phyloP scores from a whole-genome alignment of 1,140 invertebrate genomes.

The Camponotus pennsylvanicus region DNA sequence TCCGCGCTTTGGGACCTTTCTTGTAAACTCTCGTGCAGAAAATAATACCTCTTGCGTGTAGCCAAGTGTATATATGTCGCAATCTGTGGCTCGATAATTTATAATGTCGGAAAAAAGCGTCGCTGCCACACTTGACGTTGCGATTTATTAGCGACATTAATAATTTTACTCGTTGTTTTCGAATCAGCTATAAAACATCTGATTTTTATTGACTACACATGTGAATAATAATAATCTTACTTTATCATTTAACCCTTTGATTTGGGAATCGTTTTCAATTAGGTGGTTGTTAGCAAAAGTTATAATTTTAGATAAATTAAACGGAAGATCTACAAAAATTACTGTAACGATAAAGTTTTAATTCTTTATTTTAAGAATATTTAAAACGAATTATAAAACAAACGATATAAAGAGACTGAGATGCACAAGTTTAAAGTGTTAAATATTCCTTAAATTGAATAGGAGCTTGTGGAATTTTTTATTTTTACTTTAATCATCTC shows the following conservation, averaged over 20 bases:
- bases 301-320: neutral
- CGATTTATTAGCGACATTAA: conserved; percentile 24
- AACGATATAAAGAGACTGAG: neutral
- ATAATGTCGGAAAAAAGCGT: conserved; percentile 2
- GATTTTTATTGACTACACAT: neutral
- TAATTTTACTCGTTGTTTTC: conserved; percentile 22
- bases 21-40: conserved; percentile 25
- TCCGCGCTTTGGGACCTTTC: conserved; percentile 7
- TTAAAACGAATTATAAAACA: neutral
- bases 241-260: neutral
- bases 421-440: neutral
- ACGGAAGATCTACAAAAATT: neutral
- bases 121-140: neutral
- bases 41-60: conserved; percentile 18
- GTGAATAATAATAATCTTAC: conserved; percentile 6
- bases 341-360: neutral
- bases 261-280: neutral
- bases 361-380: neutral
- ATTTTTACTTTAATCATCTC: neutral
- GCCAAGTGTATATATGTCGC: conserved; percentile 6
- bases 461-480: neutral
- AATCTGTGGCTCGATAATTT: conserved; percentile 47
- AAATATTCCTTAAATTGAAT: neutral
- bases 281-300: neutral
- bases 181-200: neutral